Percentiles rank a stretch among this genome's conserved stretches.
Evolutionary conservation across 30 jellyfish, hydroid and myxozoan genomes (phyloP).

Genomic region (Nemopilema nomurai): DNA sequence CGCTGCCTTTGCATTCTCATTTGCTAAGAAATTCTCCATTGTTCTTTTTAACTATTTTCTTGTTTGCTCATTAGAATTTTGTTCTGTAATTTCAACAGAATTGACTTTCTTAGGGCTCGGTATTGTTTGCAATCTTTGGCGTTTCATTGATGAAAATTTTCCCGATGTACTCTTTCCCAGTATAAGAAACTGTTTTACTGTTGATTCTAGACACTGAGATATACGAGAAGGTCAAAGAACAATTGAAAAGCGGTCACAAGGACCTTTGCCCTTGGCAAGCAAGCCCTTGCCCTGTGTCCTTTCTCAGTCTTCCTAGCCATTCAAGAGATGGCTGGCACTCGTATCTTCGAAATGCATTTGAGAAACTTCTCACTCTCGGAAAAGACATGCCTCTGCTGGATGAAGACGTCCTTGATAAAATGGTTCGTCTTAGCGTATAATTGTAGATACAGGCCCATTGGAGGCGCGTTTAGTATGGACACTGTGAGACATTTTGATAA

Average conservation of each 20-base stretch:
- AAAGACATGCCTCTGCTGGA: constrained; percentile 85
- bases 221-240: constrained; percentile 53
- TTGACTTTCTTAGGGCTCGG: no score
- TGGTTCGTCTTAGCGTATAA: constrained; percentile 51
- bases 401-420: constrained; percentile 87
- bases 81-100: no score
- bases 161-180: background rate
- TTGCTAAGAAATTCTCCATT: no score
- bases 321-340: constrained; percentile 86
- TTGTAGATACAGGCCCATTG: background rate
- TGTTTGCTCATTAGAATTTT: no score
- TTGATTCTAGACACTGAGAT: constrained; percentile 65
- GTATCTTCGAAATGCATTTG: constrained; percentile 60
- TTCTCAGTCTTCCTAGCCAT: constrained; percentile 66
- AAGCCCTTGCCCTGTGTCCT: constrained; percentile 86
- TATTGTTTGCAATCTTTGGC: no score
- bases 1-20: no score
- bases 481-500: no score
- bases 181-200: background rate
- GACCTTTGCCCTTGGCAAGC: constrained; percentile 98
- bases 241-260: constrained; percentile 84
- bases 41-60: no score
- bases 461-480: no score
- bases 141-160: no score
- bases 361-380: constrained; percentile 67